These are phyloP conservation scores for Vicugna pacos DNA, from an alignment of 2,113 vertebrate species.

Conservation along the genomic window DNA sequence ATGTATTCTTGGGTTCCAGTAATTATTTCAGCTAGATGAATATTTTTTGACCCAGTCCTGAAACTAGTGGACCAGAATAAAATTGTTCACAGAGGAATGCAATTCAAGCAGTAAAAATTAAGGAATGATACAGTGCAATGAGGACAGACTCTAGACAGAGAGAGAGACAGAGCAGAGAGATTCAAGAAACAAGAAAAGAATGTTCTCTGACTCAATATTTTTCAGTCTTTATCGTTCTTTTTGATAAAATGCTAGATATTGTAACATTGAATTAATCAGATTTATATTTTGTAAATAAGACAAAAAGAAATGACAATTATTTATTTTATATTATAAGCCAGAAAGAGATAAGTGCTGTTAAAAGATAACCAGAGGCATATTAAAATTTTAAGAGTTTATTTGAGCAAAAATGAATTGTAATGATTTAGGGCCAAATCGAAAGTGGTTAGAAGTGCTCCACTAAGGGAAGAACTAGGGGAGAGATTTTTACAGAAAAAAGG, in stretches of 20 bases:
- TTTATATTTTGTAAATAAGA: constrained; percentile 45
- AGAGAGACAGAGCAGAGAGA: not conserved
- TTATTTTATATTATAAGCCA: not conserved
- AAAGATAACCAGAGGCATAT: not conserved
- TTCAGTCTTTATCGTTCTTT: constrained; percentile 72
- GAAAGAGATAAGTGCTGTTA: fast-evolving
- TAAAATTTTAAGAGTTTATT: not conserved
- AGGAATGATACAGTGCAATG: constrained; percentile 69
- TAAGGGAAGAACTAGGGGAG: not conserved
- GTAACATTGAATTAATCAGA: constrained; percentile 55
- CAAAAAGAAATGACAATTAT: constrained; percentile 43
- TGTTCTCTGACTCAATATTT: constrained; percentile 66
- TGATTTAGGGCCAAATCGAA: not conserved
- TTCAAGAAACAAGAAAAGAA: not conserved
- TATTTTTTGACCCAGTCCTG: constrained; percentile 69
- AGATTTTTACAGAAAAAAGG: not conserved
- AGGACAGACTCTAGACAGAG: constrained; percentile 55
- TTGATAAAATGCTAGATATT: constrained; percentile 71
- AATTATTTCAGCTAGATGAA: constrained; percentile 77
- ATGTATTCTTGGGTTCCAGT: constrained; percentile 62
- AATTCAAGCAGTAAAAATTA: constrained; percentile 63
- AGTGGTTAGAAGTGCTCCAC: not conserved
- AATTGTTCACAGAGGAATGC: constrained; percentile 65
- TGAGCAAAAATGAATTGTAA: not conserved
- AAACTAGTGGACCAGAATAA: constrained; percentile 77